A percentile compares a stretch with the other conserved stretches of the same genome.
Conservation (phyloP, 2,113 vertebrate genomes). For the Semnornis frantzii region DNA sequence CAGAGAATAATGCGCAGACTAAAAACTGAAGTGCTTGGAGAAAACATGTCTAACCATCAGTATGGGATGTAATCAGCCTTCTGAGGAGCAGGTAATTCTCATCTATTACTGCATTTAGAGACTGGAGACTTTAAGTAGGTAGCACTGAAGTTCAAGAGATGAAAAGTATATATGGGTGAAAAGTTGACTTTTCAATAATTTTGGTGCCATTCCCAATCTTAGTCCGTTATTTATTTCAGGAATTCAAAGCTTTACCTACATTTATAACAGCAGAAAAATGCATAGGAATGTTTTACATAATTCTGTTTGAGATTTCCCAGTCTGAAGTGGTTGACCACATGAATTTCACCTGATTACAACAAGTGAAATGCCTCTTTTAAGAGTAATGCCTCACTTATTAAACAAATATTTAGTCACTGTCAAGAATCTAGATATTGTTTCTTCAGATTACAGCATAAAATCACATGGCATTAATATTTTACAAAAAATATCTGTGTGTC, state of each 20-base stretch:
- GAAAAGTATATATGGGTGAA: neutral
- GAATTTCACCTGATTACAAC: neutral
- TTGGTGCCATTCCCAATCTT: neutral
- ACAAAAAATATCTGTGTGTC: neutral
- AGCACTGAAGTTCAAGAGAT: neutral
- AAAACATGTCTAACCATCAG: neutral
- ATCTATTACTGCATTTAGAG: neutral
- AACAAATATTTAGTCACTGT: neutral
- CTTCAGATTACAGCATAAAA: neutral
- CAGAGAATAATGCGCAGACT: neutral
- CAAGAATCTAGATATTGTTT: neutral
- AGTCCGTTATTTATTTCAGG: neutral
- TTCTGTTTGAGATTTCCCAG: neutral
- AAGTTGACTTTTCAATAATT: neutral
- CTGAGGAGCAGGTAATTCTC: neutral
- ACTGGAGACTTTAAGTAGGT: neutral
- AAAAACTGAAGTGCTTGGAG: neutral
- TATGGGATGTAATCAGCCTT: neutral
- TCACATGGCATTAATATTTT: neutral
- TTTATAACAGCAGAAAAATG: neutral
- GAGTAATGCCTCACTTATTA: neutral
- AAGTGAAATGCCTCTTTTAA: neutral
- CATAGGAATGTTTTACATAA: neutral
- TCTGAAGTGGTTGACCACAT: neutral
- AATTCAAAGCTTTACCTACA: neutral